These are phyloP conservation scores for Orthonyx spaldingii DNA, from an alignment of 2,113 vertebrate genomes.

Conservation along the genomic window DNA sequence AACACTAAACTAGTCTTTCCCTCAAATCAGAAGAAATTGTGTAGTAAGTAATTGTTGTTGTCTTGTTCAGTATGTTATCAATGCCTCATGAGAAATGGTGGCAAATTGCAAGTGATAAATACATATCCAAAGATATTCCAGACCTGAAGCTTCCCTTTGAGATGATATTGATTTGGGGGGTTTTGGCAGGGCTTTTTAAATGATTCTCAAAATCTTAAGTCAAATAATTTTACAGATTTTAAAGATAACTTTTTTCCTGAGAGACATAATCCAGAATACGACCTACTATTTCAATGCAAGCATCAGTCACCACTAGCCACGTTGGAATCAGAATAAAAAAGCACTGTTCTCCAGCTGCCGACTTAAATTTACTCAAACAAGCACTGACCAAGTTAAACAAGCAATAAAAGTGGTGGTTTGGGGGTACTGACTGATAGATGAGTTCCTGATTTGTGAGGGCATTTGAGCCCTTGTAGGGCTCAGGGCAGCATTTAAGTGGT, in stretches of 20 bases:
- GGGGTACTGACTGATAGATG: not conserved
- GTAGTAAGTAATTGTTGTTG: not conserved
- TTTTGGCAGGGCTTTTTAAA: not conserved
- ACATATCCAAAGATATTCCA: not conserved
- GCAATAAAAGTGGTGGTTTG: not conserved
- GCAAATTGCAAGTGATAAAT: not conserved
- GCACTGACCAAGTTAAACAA: constrained; percentile 7
- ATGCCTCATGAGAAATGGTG: not conserved
- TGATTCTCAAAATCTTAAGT: not conserved
- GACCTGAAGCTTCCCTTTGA: not conserved
- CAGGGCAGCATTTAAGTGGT: not conserved
- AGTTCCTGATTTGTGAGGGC: not conserved
- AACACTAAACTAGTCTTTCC: not conserved
- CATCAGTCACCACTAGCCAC: not conserved
- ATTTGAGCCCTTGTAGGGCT: not conserved
- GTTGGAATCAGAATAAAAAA: not conserved
- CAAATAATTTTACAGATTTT: not conserved
- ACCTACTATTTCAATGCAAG: not conserved
- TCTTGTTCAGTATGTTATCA: not conserved
- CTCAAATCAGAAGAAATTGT: not conserved
- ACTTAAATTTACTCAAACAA: not conserved
- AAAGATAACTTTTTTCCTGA: not conserved
- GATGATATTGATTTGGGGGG: not conserved
- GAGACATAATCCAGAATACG: not conserved
- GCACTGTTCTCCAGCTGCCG: not conserved